phyloP scores from a whole-genome alignment of 2,113 vertebrate species.

The Myrmecophaga tridactyla region DNA sequence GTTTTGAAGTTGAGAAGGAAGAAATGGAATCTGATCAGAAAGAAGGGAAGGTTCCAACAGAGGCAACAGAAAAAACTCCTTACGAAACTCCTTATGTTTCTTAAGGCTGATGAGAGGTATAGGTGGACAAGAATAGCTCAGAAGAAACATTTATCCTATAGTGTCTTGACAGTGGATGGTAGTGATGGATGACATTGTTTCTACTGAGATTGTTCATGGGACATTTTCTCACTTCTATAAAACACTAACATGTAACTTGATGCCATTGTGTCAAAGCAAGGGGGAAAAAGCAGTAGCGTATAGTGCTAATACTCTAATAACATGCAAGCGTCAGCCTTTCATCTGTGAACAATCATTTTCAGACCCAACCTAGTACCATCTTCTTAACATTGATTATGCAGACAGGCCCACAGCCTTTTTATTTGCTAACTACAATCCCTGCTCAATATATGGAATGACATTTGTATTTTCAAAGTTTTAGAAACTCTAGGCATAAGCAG shows the following conservation, averaged over 20 bases:
- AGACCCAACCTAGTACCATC: not conserved
- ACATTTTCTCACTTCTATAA: not conserved
- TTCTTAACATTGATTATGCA: not conserved
- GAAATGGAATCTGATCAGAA: constrained; percentile 21
- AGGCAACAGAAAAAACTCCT: not conserved
- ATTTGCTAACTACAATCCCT: not conserved
- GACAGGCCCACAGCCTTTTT: not conserved
- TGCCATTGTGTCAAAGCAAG: not conserved
- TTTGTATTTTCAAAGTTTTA: constrained; percentile 23
- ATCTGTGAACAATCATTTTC: constrained; percentile 45
- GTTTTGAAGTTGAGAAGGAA: not conserved
- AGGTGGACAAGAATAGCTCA: not conserved
- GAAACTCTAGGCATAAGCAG: not conserved
- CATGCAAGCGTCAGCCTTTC: not conserved
- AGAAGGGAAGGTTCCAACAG: not conserved
- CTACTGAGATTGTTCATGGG: not conserved
- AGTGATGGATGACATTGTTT: not conserved
- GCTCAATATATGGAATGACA: not conserved
- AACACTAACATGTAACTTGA: not conserved
- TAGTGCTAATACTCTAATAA: constrained; percentile 16
- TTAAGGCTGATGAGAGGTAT: not conserved
- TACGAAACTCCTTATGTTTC: not conserved
- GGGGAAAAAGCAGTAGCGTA: not conserved
- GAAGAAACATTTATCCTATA: not conserved
- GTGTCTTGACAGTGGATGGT: not conserved